phyloP scores from a whole-genome alignment of 2,113 vertebrate species.

The Thinocorus orbignyianus region DNA sequence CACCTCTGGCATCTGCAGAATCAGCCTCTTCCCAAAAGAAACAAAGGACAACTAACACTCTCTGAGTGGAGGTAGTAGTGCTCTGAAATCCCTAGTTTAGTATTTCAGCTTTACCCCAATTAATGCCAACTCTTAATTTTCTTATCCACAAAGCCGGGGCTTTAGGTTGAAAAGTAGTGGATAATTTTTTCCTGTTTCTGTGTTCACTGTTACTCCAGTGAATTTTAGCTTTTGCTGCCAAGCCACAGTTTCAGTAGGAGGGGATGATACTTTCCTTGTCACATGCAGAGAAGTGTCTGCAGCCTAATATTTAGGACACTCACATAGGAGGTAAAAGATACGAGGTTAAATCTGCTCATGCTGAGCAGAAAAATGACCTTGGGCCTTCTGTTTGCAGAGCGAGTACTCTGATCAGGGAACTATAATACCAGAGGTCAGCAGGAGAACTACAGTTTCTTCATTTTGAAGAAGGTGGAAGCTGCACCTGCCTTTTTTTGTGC shows the following conservation, averaged over 20 bases:
- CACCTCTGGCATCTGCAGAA: not conserved
- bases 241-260: not conserved
- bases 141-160: not conserved
- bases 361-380: constrained; percentile 43
- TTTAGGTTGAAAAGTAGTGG: not conserved
- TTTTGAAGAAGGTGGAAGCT: not conserved
- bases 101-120: not conserved
- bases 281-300: constrained; percentile 21
- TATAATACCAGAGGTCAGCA: not conserved
- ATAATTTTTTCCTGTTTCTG: not conserved
- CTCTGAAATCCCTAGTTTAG: not conserved
- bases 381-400: not conserved
- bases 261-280: not conserved
- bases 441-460: not conserved
- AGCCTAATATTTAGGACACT: constrained; percentile 41
- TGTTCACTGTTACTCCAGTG: not conserved
- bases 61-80: not conserved
- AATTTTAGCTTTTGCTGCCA: not conserved
- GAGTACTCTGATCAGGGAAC: not conserved
- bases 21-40: not conserved
- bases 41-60: not conserved
- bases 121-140: not conserved
- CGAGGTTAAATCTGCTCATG: constrained; percentile 20
- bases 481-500: not conserved
- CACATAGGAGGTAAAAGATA: constrained; percentile 16